phyloP scores from a whole-genome alignment of 2,888 invertebrate species.

The Sarcophaga rosellei region DNA sequence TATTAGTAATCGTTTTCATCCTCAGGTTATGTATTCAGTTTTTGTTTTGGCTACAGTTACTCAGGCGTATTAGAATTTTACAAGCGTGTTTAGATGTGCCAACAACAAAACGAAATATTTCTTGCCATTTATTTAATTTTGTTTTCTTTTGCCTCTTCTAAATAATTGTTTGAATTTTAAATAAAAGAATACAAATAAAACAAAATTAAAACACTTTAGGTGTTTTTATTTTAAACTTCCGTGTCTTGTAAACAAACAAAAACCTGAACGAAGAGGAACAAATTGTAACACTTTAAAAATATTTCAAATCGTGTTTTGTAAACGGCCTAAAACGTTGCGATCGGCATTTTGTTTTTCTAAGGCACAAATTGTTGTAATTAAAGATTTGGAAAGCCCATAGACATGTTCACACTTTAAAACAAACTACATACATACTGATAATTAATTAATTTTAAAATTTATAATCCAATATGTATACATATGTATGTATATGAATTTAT shows the following conservation, averaged over 20 bases:
- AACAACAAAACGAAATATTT: neutral
- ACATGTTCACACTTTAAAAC: neutral
- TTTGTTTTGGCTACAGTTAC: conserved; percentile 24
- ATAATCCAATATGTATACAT: too few relatives aligned
- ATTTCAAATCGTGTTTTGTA: neutral
- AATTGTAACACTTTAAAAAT: neutral
- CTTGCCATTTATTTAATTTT: neutral
- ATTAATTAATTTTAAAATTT: too few relatives aligned
- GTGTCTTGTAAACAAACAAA: neutral
- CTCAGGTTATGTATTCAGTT: neutral
- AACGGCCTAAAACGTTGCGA: neutral
- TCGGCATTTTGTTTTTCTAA: neutral
- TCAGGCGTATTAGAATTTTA: conserved; percentile 26
- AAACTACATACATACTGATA: too few relatives aligned
- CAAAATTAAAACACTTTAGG: neutral
- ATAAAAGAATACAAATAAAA: neutral
- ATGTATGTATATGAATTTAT: too few relatives aligned
- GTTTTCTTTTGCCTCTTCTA: neutral
- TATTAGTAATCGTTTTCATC: neutral
- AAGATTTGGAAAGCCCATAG: neutral
- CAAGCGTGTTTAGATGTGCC: neutral
- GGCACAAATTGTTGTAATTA: neutral
- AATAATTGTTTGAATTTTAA: neutral
- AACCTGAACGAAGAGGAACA: neutral
- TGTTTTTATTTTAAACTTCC: neutral